Base-by-base conservation (phyloP, 2,113 vertebrate species). In the Poecile atricapillus region DNA sequence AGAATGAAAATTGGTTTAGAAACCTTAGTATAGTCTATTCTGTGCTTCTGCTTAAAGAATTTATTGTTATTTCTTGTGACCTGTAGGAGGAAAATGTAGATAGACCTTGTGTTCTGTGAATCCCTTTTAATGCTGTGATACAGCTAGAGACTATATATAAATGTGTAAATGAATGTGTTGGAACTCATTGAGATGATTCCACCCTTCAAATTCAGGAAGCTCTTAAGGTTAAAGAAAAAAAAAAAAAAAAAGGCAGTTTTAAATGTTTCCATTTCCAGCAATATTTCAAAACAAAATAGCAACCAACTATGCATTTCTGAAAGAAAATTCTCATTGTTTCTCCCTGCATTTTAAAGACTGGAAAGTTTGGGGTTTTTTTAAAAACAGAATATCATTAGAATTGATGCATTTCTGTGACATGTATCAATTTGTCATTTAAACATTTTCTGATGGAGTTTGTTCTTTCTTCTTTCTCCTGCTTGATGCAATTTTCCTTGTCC, bases 1-100 rank as follows among this genome's bases (percentile, higher is more conserved):
- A 69, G 62, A 84, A 90, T 70, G 90, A 86, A 95, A 95, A 97
- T 95, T 96, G 81, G 73, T 78, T 96, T 93, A 75, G 90, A 95
- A 97, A 95, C 56, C 64, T 93, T 63, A 44, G 33, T 55, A 27
- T 80, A 43, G 20, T 65, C 50, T 90, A 44, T 87, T 89, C 77
- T 71, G 33, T 82, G 59, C 27, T 89, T 81, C 78, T 84, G 5
- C 80, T 78, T 85, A 89, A 82, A 78, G n/a, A 71, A 83, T 71
- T 75, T 86, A 25, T 81, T 84, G 33, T 63, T 92, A 37, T 84
- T 91, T 93, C n/a, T 86, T 63, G 20, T 74, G 87, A 93, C 50
- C 58, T 58, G 30, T 49, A 83, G 63, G 20, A 83, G n/a, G 27
- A 65, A 78, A 89, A 87, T 69, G n/a, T 31, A 76, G 63, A 35